phyloP scores from a whole-genome alignment of 2,113 vertebrate genomes.

The Syrmaticus mikado region DNA sequence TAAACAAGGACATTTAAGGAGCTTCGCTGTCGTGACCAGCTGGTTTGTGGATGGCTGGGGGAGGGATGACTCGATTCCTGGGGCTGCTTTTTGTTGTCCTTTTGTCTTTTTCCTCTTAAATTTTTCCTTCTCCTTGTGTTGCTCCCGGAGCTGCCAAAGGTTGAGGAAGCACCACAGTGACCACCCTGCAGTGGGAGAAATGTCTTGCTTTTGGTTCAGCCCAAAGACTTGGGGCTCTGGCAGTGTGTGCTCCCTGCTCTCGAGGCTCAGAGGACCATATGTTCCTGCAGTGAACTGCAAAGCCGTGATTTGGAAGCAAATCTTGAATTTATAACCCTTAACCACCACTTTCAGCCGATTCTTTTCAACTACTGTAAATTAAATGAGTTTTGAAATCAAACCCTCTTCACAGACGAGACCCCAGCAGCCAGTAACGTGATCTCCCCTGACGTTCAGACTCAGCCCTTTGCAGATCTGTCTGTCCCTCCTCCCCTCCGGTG shows the following conservation, averaged over 20 bases:
- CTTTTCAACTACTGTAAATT: background rate
- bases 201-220: background rate
- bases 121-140: background rate
- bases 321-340: conserved; percentile 1
- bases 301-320: background rate
- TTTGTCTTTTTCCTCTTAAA: conserved; percentile 1
- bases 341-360: background rate
- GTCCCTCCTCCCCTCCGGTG: background rate
- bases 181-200: background rate
- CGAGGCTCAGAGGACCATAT: conserved; percentile 31
- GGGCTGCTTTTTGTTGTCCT: conserved; percentile 9
- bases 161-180: background rate
- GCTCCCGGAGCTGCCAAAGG: background rate
- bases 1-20: conserved; percentile 36
- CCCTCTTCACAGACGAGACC: background rate
- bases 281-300: conserved; percentile 51
- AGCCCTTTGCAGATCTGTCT: background rate
- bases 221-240: background rate
- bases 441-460: background rate
- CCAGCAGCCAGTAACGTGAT: background rate
- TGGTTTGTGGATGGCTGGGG: background rate
- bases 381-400: background rate
- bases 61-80: background rate
- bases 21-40: background rate
- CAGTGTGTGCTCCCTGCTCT: background rate